Base-by-base conservation (phyloP, 2,797 vertebrate genomes). In the Numenius phaeopus region DNA sequence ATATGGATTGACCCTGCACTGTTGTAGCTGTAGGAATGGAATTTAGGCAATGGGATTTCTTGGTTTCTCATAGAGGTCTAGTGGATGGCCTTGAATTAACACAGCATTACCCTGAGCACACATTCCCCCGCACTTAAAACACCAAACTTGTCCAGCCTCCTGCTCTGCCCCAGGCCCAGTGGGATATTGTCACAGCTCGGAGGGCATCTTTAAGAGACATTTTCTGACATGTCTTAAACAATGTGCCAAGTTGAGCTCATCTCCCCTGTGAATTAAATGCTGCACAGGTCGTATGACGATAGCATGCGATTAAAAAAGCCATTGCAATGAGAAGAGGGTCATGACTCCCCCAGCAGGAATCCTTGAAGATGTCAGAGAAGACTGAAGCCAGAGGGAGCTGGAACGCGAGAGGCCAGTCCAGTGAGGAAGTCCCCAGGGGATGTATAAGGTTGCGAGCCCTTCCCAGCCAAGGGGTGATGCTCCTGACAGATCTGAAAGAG, bases 21-120 rank as follows among this genome's bases (percentile, higher is more conserved):
- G 0, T 3, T 0, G 0, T 47, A 85, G 79, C 26, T 27, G 40
- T 0, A 66, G 61, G 84, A 90, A 65, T n/a, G 10, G 49, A 7
- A 72, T 12, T 24, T 11, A 40, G 18, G 30, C 42, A 84, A 2
- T 4, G 12, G 7, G 11, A 89, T 54, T 79, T 65, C 54, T 75
- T 42, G 57, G 49, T 59, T 61, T 72, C 78, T 79, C 30, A 32
- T 14, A n/a, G 22, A 46, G 32, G 58, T 34, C n/a, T 14, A 80
- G 27, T 2, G 30, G 16, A 52, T 39, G 30, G 40, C 32, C n/a
- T 76, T 42, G 16, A 50, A 30, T 72, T 64, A 46, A 83, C 27
- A 54, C 20, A 77, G 23, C 49, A 40, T 26, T 59, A 65, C 27
- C 17, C 30, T n/a, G 14, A 73, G 10, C 29, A 70, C 40, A 49